These are phyloP conservation scores for Gonioctena quinquepunctata DNA, from an alignment of 1,140 invertebrate genomes.

Conservation along the genomic window DNA sequence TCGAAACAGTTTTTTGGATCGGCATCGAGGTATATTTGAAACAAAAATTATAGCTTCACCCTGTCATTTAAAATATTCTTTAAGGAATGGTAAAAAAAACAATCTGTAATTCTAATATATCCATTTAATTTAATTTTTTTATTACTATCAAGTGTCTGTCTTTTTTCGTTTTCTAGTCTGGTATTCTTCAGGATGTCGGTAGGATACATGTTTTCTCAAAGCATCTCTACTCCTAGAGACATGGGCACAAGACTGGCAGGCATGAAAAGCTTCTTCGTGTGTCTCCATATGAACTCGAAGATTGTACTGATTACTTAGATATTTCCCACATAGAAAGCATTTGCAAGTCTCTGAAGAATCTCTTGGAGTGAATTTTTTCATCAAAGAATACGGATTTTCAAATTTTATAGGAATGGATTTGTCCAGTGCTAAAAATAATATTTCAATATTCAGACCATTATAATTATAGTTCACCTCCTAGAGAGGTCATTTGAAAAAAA, in stretches of 20 bases:
- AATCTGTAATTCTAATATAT: background rate
- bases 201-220: constrained; percentile 84
- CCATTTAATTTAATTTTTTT: constrained; percentile 5
- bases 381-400: constrained; percentile 4
- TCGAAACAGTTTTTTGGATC: no score
- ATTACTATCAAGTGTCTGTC: constrained; percentile 28
- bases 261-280: constrained; percentile 79
- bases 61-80: no score
- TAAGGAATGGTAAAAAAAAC: no score
- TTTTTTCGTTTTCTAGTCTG: constrained; percentile 51
- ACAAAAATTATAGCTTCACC: no score
- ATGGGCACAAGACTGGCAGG: constrained; percentile 81
- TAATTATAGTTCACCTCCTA: no score
- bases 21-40: no score
- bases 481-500: no score
- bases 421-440: constrained; percentile 5
- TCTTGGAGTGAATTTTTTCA: constrained; percentile 27
- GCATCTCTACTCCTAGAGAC: constrained; percentile 85
- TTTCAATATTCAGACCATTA: no score
- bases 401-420: constrained; percentile 7
- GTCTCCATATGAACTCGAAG: constrained; percentile 87
- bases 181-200: constrained; percentile 71
- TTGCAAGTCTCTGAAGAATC: constrained; percentile 54
- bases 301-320: constrained; percentile 88
- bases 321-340: constrained; percentile 83